phyloP scores from a whole-genome alignment of 1,140 invertebrate genomes.

The Drosophila kanapiae region DNA sequence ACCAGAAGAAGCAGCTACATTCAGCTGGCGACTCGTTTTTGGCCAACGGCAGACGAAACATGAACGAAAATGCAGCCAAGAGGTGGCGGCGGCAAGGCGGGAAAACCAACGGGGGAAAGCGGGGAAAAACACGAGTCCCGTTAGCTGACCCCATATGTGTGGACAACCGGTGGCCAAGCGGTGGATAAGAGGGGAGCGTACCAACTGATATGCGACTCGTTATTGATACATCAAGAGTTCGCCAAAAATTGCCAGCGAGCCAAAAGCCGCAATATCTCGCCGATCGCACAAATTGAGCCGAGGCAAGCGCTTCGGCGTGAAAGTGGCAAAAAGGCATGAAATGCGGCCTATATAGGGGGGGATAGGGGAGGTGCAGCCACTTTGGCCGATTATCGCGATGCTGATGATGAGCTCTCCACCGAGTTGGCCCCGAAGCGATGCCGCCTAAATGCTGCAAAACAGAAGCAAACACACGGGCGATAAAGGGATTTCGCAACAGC shows the following conservation, averaged over 20 bases:
- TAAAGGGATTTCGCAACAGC: neutral
- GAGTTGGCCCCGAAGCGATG: neutral
- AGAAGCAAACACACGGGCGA: neutral
- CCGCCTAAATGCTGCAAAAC: slow-evolving; percentile 1
- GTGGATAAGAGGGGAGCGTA: neutral
- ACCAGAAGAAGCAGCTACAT: slow-evolving; percentile 21
- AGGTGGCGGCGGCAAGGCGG: neutral
- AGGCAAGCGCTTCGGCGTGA: slow-evolving; percentile 43
- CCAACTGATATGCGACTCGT: slow-evolving; percentile 37
- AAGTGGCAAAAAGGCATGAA: slow-evolving; percentile 59
- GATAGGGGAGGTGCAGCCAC: neutral
- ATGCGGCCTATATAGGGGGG: slow-evolving; percentile 3
- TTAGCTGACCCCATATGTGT: slow-evolving; percentile 76
- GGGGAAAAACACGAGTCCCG: slow-evolving; percentile 45
- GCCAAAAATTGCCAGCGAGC: slow-evolving; percentile 56
- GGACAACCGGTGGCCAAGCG: slow-evolving; percentile 54
- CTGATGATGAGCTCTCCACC: slow-evolving; percentile 6
- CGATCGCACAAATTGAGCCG: slow-evolving; percentile 60
- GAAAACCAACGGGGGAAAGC: slow-evolving; percentile 16
- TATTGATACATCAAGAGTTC: slow-evolving; percentile 67
- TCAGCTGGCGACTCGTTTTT: slow-evolving; percentile 64
- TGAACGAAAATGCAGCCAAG: slow-evolving; percentile 33
- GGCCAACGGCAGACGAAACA: slow-evolving; percentile 49
- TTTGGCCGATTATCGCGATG: slow-evolving; percentile 11
- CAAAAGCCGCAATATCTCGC: slow-evolving; percentile 38